A percentile compares a stretch with the other conserved stretches of the same genome.
Evolutionary conservation across 30 jellyfish, hydroid and myxozoan genomes (phyloP).

Genomic region (Hydractinia symbiolongicarpus): DNA sequence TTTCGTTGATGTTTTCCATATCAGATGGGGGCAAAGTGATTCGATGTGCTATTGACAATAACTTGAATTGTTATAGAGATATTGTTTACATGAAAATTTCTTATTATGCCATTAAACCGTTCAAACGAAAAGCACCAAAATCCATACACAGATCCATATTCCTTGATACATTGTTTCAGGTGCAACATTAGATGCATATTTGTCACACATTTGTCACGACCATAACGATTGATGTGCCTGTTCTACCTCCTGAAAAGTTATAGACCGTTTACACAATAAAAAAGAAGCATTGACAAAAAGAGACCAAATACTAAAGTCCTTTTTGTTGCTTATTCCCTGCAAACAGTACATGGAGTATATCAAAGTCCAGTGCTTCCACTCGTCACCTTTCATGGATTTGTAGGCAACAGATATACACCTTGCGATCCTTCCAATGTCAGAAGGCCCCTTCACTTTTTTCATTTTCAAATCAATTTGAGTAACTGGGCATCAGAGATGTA

Average conservation of each 20-base stretch:
- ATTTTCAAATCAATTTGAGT: background rate
- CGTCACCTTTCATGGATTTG: background rate
- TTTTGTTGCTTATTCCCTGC: background rate
- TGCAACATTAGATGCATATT: slow-evolving; percentile 10
- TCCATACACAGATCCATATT: slow-evolving; percentile 5
- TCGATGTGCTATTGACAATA: slow-evolving; percentile 11
- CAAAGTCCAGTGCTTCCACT: slow-evolving; percentile 8
- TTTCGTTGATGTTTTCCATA: too few relatives aligned
- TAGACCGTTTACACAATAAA: background rate
- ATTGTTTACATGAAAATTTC: slow-evolving; percentile 2
- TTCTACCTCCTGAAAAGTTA: slow-evolving; percentile 3
- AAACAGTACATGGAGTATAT: slow-evolving; percentile 5
- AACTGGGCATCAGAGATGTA: background rate
- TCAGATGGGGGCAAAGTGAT: background rate
- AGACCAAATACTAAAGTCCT: slow-evolving; percentile 1
- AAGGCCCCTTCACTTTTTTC: background rate
- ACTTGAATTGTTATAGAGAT: slow-evolving; percentile 4
- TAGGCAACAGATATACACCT: slow-evolving; percentile 2
- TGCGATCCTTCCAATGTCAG: slow-evolving; percentile 7
- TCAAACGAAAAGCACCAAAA: slow-evolving; percentile 12
- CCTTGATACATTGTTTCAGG: background rate
- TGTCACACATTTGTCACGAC: background rate
- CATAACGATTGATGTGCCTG: background rate
- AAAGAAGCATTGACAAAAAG: slow-evolving; percentile 10
- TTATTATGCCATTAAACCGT: slow-evolving; percentile 7